These are phyloP conservation scores for Bradypus variegatus DNA, from an alignment of 2,797 vertebrate genomes.

Conservation along the genomic window DNA sequence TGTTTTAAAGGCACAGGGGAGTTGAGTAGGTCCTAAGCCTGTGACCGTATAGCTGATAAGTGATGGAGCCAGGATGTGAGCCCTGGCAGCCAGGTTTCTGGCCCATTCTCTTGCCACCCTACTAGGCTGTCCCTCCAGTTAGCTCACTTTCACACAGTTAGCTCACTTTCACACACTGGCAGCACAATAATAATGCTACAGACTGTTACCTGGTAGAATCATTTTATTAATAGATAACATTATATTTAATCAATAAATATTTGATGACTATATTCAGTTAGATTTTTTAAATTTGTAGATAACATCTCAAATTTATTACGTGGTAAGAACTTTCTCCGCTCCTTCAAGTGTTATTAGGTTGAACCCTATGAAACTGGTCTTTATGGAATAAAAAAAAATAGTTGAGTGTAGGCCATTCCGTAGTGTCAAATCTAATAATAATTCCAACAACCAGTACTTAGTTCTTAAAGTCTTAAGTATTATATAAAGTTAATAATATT, in stretches of 20 bases:
- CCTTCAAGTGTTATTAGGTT: not conserved
- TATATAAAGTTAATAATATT: conserved; percentile 13
- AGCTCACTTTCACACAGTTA: not conserved
- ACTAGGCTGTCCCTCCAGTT: fast-evolving
- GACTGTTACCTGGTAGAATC: not conserved
- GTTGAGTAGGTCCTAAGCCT: fast-evolving
- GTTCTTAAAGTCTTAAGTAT: not conserved
- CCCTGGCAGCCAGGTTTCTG: fast-evolving
- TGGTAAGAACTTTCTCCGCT: conserved; percentile 1
- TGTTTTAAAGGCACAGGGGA: not conserved
- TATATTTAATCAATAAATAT: not conserved
- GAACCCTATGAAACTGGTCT: not conserved
- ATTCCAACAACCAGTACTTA: not conserved
- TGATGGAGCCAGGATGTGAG: fast-evolving
- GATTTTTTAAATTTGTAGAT: not conserved
- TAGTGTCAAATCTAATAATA: not conserved
- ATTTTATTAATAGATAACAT: not conserved
- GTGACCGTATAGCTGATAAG: too few species aligned
- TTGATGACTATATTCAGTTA: not conserved
- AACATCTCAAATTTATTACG: not conserved
- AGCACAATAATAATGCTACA: not conserved
- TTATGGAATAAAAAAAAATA: conserved; percentile 25
- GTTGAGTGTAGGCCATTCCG: not conserved
- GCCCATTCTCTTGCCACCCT: not conserved
- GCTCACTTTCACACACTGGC: not conserved